Base-by-base conservation (phyloP, 2,797 vertebrate genomes). In the Bovichtus diacanthus region DNA sequence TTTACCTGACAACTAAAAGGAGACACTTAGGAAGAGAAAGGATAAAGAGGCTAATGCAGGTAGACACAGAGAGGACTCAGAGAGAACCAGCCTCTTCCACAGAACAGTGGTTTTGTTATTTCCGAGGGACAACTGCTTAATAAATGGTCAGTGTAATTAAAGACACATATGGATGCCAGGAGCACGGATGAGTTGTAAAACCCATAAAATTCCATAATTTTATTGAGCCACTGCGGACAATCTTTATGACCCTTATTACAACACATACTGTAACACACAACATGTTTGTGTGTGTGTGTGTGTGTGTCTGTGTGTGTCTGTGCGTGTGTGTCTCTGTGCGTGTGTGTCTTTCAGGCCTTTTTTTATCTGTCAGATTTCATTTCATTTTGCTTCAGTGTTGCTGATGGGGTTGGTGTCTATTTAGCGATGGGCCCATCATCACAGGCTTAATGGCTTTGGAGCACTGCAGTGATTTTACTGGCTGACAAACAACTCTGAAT, bases 191-290 rank as follows among this genome's bases (percentile, higher is more conserved):
- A 93, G 91, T 85, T 91, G 92, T 95, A 92, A 94, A 90, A 89
- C 63, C 83, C 78, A 92, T 93, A 90, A 94, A 94, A 90, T 87
- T 69, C 74, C 56, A 54, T 94, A 90, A 94, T 94, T 92, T 92
- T 88, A 90, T 78, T 65, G 80, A 84, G 84, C 81, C 78, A 78
- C 86, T 64, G 80, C 56, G 71, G 82, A 75, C 75, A 66, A 66
- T 64, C 84, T 93, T 94, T 93, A 93, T 77, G 83, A 88, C 53
- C 79, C 88, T 91, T 62, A 82, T 93, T 92, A 90, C 62, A 80
- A 64, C 47, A 43, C 38, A 65, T 53, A 56, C 31, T 56, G 50
- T 70, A 74, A 53, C 46, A 78, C 60, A 67, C 78, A 69, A 82
- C 78, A 80, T 51, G 29, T 29, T 31, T 75, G 31, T 34, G 44